These are phyloP conservation scores for Leptobrachium ailaonicum DNA, from an alignment of 2,113 vertebrate species.

Conservation along the genomic window DNA sequence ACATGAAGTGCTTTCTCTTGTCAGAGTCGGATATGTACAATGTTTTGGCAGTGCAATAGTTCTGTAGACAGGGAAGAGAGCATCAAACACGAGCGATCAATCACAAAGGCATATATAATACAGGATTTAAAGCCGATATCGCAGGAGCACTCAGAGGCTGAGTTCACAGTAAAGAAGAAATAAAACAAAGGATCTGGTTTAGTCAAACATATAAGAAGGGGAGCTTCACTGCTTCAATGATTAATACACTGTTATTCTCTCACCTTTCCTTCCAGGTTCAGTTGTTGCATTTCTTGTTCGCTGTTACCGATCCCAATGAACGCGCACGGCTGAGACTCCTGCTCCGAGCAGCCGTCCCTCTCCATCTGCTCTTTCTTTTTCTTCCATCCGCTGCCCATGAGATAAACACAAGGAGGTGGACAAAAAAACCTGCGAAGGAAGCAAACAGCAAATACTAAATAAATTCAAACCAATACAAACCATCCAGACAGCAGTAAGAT, in stretches of 20 bases:
- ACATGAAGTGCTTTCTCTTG: conserved; percentile 99
- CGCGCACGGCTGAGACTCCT: conserved; percentile 96
- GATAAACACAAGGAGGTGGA: conserved; percentile 96
- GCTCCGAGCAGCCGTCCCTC: conserved; percentile 93
- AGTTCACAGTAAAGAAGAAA: too few relatives aligned
- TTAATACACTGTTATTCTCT: background rate
- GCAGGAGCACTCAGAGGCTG: too few relatives aligned
- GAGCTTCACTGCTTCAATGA: too few relatives aligned
- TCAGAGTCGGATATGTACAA: conserved; percentile 99
- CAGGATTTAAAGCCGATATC: too few relatives aligned
- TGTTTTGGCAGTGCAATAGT: conserved; percentile 99
- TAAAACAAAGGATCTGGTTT: too few relatives aligned
- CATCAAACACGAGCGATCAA: too few relatives aligned
- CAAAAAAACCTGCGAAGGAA: conserved; percentile 86
- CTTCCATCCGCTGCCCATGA: conserved; percentile 99
- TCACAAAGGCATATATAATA: too few relatives aligned
- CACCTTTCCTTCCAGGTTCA: conserved; percentile 99
- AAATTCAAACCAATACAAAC: too few relatives aligned
- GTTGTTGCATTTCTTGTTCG: conserved; percentile 98
- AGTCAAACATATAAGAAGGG: too few relatives aligned
- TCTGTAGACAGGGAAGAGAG: conserved; percentile 70
- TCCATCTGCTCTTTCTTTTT: conserved; percentile 99
- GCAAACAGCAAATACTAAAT: too few relatives aligned
- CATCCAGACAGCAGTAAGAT: too few relatives aligned
- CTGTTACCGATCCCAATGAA: conserved; percentile 99